Evolutionary conservation across 53 echinoderm and acorn worm species (phyloP).

Genomic region (Antedon mediterranea): DNA sequence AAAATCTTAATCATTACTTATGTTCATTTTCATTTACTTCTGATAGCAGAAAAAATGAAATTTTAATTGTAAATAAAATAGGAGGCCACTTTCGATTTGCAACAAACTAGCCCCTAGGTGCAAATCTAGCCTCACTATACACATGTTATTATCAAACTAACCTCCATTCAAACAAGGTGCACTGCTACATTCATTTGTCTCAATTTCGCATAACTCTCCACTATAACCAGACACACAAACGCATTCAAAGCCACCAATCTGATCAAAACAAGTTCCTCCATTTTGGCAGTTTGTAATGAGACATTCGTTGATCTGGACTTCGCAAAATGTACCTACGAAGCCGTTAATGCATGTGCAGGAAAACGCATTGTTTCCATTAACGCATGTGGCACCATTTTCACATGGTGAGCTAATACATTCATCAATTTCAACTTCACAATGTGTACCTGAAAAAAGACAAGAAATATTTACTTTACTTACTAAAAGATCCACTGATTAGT

Average conservation of each 20-base stretch:
- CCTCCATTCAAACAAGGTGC: conserved; percentile 13
- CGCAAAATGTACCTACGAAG: conserved; percentile 12
- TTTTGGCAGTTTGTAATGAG: conserved; percentile 7
- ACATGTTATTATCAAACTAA: not conserved
- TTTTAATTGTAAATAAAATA: no score
- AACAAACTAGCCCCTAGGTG: no score
- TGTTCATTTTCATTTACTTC: no score
- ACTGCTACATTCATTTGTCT: not conserved
- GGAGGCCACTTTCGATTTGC: no score
- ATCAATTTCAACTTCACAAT: conserved; percentile 24
- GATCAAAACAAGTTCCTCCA: conserved; percentile 1
- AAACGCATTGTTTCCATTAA: conserved; percentile 12
- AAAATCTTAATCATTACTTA: no score
- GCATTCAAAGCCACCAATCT: not conserved
- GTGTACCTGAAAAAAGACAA: conserved; percentile 1
- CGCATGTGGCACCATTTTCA: conserved; percentile 8
- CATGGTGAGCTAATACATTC: conserved; percentile 13
- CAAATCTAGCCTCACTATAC: no score
- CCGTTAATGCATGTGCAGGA: conserved; percentile 8
- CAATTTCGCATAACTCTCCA: not conserved
- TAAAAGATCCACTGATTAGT: not conserved
- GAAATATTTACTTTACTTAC: not conserved
- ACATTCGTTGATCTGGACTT: conserved; percentile 24
- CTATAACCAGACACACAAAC: not conserved
- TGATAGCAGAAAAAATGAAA: no score